Percentiles rank a stretch among this genome's conserved stretches.
Conservation (phyloP, 2,888 invertebrate species). For the Aspidiotus destructor region DNA sequence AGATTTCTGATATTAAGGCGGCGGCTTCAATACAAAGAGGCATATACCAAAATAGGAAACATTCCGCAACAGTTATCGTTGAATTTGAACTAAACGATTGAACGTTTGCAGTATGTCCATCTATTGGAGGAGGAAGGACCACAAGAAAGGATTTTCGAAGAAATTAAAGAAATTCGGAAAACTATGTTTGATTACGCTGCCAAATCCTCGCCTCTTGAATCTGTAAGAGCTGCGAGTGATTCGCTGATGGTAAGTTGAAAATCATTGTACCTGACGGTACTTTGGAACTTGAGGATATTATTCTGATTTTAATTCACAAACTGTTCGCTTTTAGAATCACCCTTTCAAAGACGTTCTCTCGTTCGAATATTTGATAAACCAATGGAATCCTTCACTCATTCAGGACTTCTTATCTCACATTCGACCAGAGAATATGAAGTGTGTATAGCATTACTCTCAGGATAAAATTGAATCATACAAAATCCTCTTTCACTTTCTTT, state of each 20-base stretch:
- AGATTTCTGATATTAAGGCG: too few species aligned
- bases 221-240: conserved; percentile 59
- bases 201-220: conserved; percentile 62
- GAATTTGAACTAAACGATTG: too few species aligned
- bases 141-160: conserved; percentile 84
- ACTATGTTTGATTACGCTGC: conserved; percentile 83
- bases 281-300: background rate
- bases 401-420: conserved; percentile 59
- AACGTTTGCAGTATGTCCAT: conserved; percentile 37
- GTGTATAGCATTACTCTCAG: conserved; percentile 34
- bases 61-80: too few species aligned
- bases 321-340: conserved; percentile 49
- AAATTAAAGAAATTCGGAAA: conserved; percentile 66
- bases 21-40: too few species aligned
- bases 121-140: conserved; percentile 46
- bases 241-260: conserved; percentile 51
- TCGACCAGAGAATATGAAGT: conserved; percentile 68
- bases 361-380: conserved; percentile 64
- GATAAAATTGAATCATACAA: background rate
- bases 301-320: background rate
- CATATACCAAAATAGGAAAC: too few species aligned
- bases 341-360: conserved; percentile 72
- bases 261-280: background rate
- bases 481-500: background rate
- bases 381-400: conserved; percentile 81